phyloP scores from a whole-genome alignment of 2,797 vertebrate species.

The Enteromius thamalakanensis region DNA sequence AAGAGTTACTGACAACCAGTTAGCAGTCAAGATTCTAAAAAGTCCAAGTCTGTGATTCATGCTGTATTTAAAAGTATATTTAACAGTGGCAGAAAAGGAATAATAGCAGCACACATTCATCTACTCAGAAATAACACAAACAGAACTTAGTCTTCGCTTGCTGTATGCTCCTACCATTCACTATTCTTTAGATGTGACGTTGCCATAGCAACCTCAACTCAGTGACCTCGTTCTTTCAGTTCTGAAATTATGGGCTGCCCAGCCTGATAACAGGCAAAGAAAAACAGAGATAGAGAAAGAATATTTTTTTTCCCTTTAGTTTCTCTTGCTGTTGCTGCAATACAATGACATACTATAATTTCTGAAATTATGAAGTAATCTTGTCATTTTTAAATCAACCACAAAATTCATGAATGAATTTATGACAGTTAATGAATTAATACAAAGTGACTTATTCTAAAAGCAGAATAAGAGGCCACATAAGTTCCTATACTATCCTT shows the following conservation, averaged over 20 bases:
- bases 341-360: conserved; percentile 26
- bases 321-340: conserved; percentile 27
- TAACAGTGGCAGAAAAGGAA: conserved; percentile 1
- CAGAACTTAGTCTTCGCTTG: conserved; percentile 42
- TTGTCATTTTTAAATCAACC: neutral
- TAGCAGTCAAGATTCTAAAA: neutral
- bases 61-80: neutral
- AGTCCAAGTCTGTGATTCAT: neutral
- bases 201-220: conserved; percentile 88
- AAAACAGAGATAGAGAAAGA: conserved; percentile 20
- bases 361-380: conserved; percentile 7
- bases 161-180: conserved; percentile 79
- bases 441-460: neutral
- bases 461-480: neutral
- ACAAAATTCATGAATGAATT: conserved; percentile 9
- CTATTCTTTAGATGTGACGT: conserved; percentile 89
- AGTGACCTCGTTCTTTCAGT: conserved; percentile 91
- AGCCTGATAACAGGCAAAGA: conserved; percentile 77
- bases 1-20: neutral
- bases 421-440: neutral
- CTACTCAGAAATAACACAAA: conserved; percentile 40
- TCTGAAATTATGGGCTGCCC: conserved; percentile 89
- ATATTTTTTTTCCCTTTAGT: neutral
- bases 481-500: neutral
- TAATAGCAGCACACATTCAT: conserved; percentile 5